Conservation (phyloP, 2,888 invertebrate species). For the Acronicta psi region DNA sequence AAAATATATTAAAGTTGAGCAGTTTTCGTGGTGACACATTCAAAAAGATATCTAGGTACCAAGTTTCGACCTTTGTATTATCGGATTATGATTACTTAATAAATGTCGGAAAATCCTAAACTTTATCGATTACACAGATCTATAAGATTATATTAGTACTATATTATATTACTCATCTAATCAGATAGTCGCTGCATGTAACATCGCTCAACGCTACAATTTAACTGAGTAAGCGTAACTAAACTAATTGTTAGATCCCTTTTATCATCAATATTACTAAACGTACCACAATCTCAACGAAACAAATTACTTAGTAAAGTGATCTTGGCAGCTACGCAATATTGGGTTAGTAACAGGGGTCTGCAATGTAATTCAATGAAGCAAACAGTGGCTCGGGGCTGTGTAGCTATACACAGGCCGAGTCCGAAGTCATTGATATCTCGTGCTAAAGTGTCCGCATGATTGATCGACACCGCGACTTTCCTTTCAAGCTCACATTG, state of each 20-base stretch:
- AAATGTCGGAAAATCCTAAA: too few species aligned
- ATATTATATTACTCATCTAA: slow-evolving; percentile 36
- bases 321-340: slow-evolving; percentile 53
- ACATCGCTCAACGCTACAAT: slow-evolving; percentile 25
- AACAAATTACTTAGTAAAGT: slow-evolving; percentile 58
- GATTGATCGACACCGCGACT: slow-evolving; percentile 73
- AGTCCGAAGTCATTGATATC: slow-evolving; percentile 64
- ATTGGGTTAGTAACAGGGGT: slow-evolving; percentile 53
- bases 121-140: background rate
- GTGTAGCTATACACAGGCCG: slow-evolving; percentile 37
- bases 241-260: slow-evolving; percentile 44
- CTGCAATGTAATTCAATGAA: slow-evolving; percentile 62
- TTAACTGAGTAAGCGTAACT: slow-evolving; percentile 31
- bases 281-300: slow-evolving; percentile 50
- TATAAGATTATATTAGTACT: background rate
- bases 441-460: slow-evolving; percentile 69
- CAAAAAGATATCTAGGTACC: too few species aligned
- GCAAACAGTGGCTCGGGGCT: slow-evolving; percentile 51
- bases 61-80: too few species aligned
- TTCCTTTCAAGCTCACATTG: slow-evolving; percentile 60
- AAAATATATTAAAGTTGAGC: too few species aligned
- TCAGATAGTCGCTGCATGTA: slow-evolving; percentile 22
- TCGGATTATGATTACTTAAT: too few species aligned
- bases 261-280: slow-evolving; percentile 52
- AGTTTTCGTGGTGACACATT: too few species aligned